Conservation (phyloP, 2,888 invertebrate genomes). For the Eupithecia abbreviata region DNA sequence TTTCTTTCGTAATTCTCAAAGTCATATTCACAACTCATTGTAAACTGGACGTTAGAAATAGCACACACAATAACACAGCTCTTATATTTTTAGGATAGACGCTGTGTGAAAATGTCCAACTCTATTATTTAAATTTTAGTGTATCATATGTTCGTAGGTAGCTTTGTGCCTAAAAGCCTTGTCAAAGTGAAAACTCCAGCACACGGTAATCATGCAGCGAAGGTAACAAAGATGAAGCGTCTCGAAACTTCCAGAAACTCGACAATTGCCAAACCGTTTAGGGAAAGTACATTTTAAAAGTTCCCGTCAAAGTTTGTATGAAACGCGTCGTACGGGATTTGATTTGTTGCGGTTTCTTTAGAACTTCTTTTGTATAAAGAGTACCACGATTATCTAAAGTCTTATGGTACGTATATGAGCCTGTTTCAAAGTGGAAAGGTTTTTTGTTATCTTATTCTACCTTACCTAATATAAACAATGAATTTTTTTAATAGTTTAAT, state of each 20-base stretch:
- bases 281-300: conserved; percentile 8
- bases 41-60: not conserved
- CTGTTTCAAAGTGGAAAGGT: not conserved
- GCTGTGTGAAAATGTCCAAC: not conserved
- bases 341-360: conserved; percentile 2
- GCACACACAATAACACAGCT: not conserved
- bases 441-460: not conserved
- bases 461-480: not conserved
- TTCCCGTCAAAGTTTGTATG: conserved; percentile 6
- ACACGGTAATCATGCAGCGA: conserved; percentile 3
- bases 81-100: not conserved
- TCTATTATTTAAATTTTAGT: not conserved
- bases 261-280: conserved; percentile 2
- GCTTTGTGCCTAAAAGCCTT: not conserved
- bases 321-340: conserved; percentile 2
- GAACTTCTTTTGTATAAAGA: not conserved
- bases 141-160: not conserved
- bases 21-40: not conserved
- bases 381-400: not conserved
- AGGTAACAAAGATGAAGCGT: conserved; percentile 6
- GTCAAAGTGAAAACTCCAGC: conserved; percentile 10
- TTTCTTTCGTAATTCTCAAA: not conserved
- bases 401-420: not conserved
- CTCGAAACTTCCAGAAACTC: not conserved
- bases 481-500: not conserved